Conservation (phyloP, 2,888 invertebrate species). For the Busseola fusca region DNA sequence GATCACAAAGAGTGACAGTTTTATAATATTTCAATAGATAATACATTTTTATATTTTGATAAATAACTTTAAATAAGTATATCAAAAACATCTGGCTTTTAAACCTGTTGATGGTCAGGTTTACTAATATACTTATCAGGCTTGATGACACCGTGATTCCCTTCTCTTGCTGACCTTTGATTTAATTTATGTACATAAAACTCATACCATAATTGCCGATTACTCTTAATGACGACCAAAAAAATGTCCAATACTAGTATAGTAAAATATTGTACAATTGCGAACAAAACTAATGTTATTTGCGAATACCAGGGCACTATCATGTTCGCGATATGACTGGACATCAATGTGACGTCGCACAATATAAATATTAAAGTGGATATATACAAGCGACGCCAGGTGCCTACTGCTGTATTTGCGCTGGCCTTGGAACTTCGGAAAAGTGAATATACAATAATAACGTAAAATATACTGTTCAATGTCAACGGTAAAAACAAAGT, state of each 20-base stretch:
- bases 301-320: not conserved
- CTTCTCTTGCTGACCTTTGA: not conserved
- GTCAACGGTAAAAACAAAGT: not conserved
- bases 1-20: too few species aligned
- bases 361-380: conserved; percentile 6
- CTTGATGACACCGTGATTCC: not conserved
- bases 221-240: not conserved
- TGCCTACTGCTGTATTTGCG: not conserved
- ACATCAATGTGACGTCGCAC: not conserved
- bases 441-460: not conserved
- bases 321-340: not conserved
- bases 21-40: too few species aligned
- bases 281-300: not conserved
- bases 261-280: not conserved
- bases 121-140: not conserved
- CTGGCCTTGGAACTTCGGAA: not conserved
- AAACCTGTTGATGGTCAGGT: too few species aligned
- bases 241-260: not conserved
- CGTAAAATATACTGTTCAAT: not conserved
- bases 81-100: too few species aligned
- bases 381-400: conserved; percentile 1
- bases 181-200: not conserved
- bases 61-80: too few species aligned
- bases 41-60: too few species aligned
- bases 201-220: not conserved